phyloP scores from a whole-genome alignment of 1,140 invertebrate species.

The Hyles euphorbiae region DNA sequence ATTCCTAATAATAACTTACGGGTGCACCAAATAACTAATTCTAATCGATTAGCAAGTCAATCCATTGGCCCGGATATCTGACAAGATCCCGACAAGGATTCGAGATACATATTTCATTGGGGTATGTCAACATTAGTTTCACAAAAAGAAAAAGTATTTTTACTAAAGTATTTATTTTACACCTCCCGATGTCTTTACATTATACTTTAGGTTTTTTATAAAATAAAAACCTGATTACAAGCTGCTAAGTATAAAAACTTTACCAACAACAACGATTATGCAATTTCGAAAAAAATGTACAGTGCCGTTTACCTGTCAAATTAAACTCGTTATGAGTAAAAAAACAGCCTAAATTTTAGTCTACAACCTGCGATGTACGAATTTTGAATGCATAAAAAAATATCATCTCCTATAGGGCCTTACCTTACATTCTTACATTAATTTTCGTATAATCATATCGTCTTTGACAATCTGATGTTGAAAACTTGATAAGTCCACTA shows the following conservation, averaged over 20 bases:
- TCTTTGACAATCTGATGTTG: constrained; percentile 69
- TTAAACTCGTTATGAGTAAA: constrained; percentile 12
- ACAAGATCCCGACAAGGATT: constrained; percentile 10
- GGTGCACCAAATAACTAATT: constrained; percentile 45
- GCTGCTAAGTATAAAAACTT: constrained; percentile 68
- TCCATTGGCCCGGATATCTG: constrained; percentile 18
- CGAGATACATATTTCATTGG: background rate
- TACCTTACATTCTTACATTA: constrained; percentile 73
- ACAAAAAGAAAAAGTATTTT: constrained; percentile 45
- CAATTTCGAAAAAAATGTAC: constrained; percentile 56
- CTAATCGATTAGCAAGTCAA: constrained; percentile 32
- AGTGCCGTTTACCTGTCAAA: constrained; percentile 9
- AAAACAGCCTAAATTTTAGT: constrained; percentile 47
- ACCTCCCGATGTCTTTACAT: constrained; percentile 57
- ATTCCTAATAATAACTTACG: constrained; percentile 39
- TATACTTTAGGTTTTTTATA: constrained; percentile 54
- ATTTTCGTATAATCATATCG: constrained; percentile 65
- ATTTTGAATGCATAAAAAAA: constrained; percentile 75
- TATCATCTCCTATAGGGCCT: constrained; percentile 71
- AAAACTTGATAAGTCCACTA: constrained; percentile 48
- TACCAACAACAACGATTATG: constrained; percentile 71
- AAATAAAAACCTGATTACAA: constrained; percentile 68
- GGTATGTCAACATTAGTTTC: background rate
- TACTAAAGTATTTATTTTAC: constrained; percentile 68
- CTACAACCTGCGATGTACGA: constrained; percentile 58